Evolutionary conservation across 2,797 vertebrate species (phyloP).

Genomic region (Enteromius thamalakanensis): DNA sequence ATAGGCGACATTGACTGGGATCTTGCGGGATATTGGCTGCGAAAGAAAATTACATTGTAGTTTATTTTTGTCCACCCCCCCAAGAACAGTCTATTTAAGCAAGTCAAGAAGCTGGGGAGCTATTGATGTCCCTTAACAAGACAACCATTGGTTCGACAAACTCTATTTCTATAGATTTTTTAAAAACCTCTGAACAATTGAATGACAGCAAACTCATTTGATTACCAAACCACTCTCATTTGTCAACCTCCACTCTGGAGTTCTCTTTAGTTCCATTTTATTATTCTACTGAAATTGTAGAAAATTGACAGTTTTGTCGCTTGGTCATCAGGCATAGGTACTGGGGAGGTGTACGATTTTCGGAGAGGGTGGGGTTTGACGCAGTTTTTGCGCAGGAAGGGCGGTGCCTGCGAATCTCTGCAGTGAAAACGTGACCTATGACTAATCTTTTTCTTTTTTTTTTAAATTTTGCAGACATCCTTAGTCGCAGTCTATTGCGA

Average conservation of each 20-base stretch:
- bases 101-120: slow-evolving; percentile 48
- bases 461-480: slow-evolving; percentile 68
- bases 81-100: slow-evolving; percentile 39
- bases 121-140: slow-evolving; percentile 55
- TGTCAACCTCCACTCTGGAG: slow-evolving; percentile 23
- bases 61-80: slow-evolving; percentile 49
- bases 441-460: slow-evolving; percentile 70
- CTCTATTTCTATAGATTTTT: slow-evolving; percentile 69
- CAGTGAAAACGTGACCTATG: slow-evolving; percentile 77
- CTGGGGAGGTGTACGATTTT: slow-evolving; percentile 38
- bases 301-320: slow-evolving; percentile 35
- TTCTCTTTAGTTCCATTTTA: slow-evolving; percentile 23
- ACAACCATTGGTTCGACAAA: slow-evolving; percentile 60
- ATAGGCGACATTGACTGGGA: background rate
- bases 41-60: slow-evolving; percentile 54
- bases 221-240: slow-evolving; percentile 46
- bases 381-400: slow-evolving; percentile 82
- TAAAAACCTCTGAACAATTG: slow-evolving; percentile 43
- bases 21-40: slow-evolving; percentile 18
- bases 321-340: background rate
- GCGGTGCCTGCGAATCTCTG: slow-evolving; percentile 77
- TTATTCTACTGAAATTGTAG: background rate
- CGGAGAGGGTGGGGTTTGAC: slow-evolving; percentile 78
- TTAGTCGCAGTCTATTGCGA: slow-evolving; percentile 49
- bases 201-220: slow-evolving; percentile 48